phyloP scores from a whole-genome alignment of 2,888 invertebrate genomes.

The Cerastis leucographa region DNA sequence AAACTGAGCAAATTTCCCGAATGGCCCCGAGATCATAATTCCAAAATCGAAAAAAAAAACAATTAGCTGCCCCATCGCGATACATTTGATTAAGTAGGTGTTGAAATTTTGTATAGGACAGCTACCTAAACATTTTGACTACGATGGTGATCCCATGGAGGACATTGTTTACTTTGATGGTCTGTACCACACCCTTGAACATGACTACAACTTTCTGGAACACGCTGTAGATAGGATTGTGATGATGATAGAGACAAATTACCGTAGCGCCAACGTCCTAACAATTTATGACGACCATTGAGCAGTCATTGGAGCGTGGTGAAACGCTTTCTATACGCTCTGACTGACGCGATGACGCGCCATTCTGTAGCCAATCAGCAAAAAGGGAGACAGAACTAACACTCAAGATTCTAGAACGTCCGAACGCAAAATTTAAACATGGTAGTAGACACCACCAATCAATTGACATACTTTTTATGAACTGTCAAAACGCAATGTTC shows the following conservation, averaged over 20 bases:
- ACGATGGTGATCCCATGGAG: background rate
- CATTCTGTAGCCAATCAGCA: conserved; percentile 61
- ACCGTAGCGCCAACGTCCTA: conserved; percentile 61
- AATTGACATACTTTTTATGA: background rate
- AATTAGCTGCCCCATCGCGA: no score
- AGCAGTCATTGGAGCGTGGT: conserved; percentile 74
- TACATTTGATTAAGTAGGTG: no score
- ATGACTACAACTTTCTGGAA: no score
- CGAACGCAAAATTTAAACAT: background rate
- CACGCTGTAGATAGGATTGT: background rate
- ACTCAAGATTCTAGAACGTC: conserved; percentile 29
- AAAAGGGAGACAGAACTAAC: conserved; percentile 45
- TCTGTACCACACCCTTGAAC: background rate
- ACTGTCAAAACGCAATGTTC: background rate
- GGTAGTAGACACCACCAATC: background rate
- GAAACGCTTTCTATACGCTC: conserved; percentile 80
- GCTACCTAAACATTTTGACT: background rate
- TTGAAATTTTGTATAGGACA: background rate
- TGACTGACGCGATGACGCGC: conserved; percentile 61
- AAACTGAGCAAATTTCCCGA: no score
- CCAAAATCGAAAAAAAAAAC: no score
- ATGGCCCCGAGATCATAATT: no score
- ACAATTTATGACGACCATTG: conserved; percentile 74
- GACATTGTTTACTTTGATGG: background rate
- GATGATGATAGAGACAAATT: conserved; percentile 47